phyloP scores from a whole-genome alignment of 1,140 invertebrate species.

The Magallana gigas region DNA sequence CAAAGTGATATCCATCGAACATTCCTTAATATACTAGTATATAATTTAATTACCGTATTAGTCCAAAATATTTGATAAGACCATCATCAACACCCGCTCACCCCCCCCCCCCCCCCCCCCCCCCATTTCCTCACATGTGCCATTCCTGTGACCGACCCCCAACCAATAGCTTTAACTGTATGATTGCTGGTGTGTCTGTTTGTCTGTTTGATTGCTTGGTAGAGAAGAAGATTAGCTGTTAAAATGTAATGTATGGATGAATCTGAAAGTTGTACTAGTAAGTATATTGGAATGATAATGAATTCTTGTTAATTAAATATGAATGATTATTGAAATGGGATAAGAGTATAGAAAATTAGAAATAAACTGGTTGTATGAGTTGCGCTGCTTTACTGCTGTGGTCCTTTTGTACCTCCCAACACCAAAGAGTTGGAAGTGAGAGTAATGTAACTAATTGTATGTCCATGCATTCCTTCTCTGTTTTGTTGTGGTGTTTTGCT shows the following conservation, averaged over 20 bases:
- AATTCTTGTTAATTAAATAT: too few relatives aligned
- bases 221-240: not conserved
- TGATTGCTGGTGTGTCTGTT: not conserved
- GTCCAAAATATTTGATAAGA: not conserved
- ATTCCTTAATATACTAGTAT: not conserved
- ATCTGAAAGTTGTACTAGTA: not conserved
- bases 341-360: too few relatives aligned
- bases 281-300: too few relatives aligned
- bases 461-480: too few relatives aligned
- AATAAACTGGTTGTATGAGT: too few relatives aligned
- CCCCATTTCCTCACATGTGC: not conserved
- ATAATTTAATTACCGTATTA: not conserved
- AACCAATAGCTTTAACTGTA: constrained; percentile 11
- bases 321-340: too few relatives aligned
- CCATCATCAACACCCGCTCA: not conserved
- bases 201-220: not conserved
- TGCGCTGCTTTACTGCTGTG: too few relatives aligned
- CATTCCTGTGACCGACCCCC: constrained; percentile 4
- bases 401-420: too few relatives aligned
- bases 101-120: not conserved
- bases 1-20: not conserved
- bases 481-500: too few relatives aligned
- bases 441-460: too few relatives aligned
- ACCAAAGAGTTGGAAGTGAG: too few relatives aligned
- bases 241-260: not conserved